Base-by-base conservation (phyloP, 2,113 vertebrate species). In the Typhlomys cinereus region DNA sequence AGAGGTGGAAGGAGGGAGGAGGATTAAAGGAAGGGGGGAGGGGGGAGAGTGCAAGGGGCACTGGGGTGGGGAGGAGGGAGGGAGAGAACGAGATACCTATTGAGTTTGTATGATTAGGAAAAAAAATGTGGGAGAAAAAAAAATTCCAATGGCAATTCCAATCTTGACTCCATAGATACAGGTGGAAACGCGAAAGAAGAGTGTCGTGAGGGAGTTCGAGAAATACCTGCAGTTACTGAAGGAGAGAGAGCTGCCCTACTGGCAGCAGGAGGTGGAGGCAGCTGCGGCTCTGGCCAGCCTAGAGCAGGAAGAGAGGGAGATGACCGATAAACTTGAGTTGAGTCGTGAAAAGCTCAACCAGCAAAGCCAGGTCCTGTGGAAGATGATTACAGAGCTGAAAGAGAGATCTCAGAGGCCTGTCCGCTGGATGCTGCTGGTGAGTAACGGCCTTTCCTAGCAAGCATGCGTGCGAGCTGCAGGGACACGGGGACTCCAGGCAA, bases 151-250 rank as follows among this genome's bases (percentile, higher is more conserved):
- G 25, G 87, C 80, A 21, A 74, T 39, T 78, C 59, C 50, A 2
- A 4, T 46, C 70, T 57, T 85, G 75, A 23, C 89, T 73, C 41
- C 85, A 14, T 39, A 97, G 96, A 76, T 89, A 25, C 93, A 95
- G 39, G 67, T 96, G 21, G 94, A 95, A 91, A 91, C 76, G 5
- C 83, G 75, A 61, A 96, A 95, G 75, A 83, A 89, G 80, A 95
- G 39, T 89, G 89, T 95, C 83, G 52, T 84, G 7, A 71, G 86
- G 84, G 96, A 97, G 61, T 96, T 96, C 83, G 91, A 95, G 85
- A 97, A 96, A 50, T 94, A 92, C 8, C 92, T 1, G 27, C 64
- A 54, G 2, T 91, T 96, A 59, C 61, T 95, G 61, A 67, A 95
- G 59, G 41, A 86, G 34, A 64, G 70, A 5, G 85, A 80, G 46